Evolutionary conservation across 2,888 invertebrate genomes (phyloP).

Genomic region (Lithophane socia): DNA sequence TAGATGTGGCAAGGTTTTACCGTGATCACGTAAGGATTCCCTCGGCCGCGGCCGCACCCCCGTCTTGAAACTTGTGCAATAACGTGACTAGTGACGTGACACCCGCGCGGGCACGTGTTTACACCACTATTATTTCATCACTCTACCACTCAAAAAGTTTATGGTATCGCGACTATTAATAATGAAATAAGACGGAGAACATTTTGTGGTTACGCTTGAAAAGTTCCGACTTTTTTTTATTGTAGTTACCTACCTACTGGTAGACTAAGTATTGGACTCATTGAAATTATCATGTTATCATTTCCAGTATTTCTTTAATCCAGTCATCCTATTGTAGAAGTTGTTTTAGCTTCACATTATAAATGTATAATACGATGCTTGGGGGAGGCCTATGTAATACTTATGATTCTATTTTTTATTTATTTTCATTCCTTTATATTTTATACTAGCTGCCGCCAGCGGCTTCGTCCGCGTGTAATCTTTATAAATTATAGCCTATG

Average conservation of each 20-base stretch:
- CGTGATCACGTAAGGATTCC: conserved; percentile 46
- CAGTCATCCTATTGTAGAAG: neutral
- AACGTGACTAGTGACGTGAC: conserved; percentile 72
- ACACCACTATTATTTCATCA: conserved; percentile 54
- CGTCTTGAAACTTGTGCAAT: conserved; percentile 83
- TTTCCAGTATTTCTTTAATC: neutral
- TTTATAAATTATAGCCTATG: no score
- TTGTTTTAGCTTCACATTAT: neutral
- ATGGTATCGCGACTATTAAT: conserved; percentile 30
- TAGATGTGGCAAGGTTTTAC: conserved; percentile 27
- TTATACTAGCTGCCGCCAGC: no score
- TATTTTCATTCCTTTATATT: neutral
- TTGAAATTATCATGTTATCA: neutral
- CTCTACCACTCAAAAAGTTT: conserved; percentile 39
- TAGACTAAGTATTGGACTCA: neutral
- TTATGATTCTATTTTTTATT: neutral
- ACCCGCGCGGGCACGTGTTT: conserved; percentile 60
- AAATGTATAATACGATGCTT: neutral
- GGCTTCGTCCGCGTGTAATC: no score
- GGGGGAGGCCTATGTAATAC: neutral
- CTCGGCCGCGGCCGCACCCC: conserved; percentile 61
- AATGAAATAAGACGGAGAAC: conserved; percentile 22
- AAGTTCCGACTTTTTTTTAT: neutral
- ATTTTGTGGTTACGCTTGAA: neutral
- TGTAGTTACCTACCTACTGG: no score